phyloP scores from a whole-genome alignment of 2,888 invertebrate species.

The Xestia c-nigrum region DNA sequence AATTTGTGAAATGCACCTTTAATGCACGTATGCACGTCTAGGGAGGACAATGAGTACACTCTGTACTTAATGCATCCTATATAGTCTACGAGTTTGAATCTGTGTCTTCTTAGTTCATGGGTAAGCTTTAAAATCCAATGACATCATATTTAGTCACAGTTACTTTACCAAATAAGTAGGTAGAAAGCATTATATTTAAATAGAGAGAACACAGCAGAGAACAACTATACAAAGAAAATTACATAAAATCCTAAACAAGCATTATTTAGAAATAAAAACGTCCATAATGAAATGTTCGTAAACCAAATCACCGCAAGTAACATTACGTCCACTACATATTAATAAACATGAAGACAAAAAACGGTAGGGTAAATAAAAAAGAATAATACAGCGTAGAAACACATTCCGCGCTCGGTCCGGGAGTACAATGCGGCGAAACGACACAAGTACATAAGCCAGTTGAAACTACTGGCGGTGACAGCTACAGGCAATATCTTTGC shows the following conservation, averaged over 20 bases:
- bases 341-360: constrained; percentile 61
- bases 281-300: constrained; percentile 28
- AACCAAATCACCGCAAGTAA: constrained; percentile 49
- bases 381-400: constrained; percentile 67
- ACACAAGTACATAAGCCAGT: constrained; percentile 84
- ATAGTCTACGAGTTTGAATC: not conserved
- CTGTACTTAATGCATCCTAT: constrained; percentile 14
- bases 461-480: constrained; percentile 83
- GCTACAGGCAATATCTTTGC: constrained; percentile 88
- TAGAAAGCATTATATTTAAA: not conserved
- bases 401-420: constrained; percentile 71
- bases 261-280: constrained; percentile 23
- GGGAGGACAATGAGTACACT: not conserved
- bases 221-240: constrained; percentile 22
- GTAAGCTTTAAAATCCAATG: constrained; percentile 1
- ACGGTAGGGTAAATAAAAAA: constrained; percentile 64
- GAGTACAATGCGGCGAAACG: constrained; percentile 72
- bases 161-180: not conserved
- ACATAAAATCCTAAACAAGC: constrained; percentile 10
- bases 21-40: not conserved
- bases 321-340: constrained; percentile 56
- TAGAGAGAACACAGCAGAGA: not conserved
- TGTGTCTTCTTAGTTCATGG: constrained; percentile 4
- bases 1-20: constrained; percentile 19
- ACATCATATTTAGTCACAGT: not conserved